phyloP scores from a whole-genome alignment of 92 coral and sea anemone species.

The Epizoanthus rinbou region DNA sequence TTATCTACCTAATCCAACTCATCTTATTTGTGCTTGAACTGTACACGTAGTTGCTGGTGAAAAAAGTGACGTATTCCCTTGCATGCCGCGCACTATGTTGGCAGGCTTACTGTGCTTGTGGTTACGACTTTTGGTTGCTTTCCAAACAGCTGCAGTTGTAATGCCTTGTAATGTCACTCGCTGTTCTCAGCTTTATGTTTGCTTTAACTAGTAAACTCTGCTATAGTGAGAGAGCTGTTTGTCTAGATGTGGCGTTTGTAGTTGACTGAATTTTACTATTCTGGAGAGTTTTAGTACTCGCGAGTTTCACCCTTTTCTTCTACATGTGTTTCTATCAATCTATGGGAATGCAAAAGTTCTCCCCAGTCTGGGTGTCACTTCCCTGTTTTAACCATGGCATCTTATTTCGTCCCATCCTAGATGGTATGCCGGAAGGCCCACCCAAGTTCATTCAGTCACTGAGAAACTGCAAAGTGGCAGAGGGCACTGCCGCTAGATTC shows the following conservation, averaged over 20 bases:
- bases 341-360: slow-evolving; percentile 25
- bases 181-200: not conserved
- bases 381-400: slow-evolving; percentile 47
- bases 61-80: too few species aligned
- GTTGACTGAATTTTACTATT: too few species aligned
- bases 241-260: not conserved
- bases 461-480: slow-evolving; percentile 92
- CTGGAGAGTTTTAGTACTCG: not conserved
- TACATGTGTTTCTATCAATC: not conserved
- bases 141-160: slow-evolving; percentile 1
- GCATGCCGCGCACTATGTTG: too few species aligned
- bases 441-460: slow-evolving; percentile 85
- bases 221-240: not conserved
- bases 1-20: too few species aligned
- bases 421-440: slow-evolving; percentile 95
- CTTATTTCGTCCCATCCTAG: slow-evolving; percentile 72
- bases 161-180: too few species aligned
- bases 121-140: not conserved
- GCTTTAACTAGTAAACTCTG: not conserved
- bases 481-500: slow-evolving; percentile 97
- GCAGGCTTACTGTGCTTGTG: too few species aligned
- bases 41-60: too few species aligned
- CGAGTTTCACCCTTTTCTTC: not conserved
- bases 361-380: not conserved
- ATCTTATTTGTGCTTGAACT: too few species aligned